phyloP scores from a whole-genome alignment of 2,113 vertebrate species.

The Leucosticte australis region DNA sequence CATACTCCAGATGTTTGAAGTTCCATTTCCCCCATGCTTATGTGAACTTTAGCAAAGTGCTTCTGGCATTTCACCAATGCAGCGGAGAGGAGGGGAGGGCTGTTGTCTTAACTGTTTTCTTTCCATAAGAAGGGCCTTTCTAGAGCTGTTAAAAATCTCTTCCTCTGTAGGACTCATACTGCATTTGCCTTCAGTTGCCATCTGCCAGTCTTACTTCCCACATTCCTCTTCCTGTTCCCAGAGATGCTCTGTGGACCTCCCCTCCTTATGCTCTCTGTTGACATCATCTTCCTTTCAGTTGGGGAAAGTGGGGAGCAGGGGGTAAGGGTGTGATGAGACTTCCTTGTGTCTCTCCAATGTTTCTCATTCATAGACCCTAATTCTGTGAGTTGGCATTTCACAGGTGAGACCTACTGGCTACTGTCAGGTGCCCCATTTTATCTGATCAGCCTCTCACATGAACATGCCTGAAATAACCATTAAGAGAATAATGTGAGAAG shows the following conservation, averaged over 20 bases:
- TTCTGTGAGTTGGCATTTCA: neutral
- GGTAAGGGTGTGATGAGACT: neutral
- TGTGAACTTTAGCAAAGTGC: slow-evolving; percentile 40
- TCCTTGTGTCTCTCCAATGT: neutral
- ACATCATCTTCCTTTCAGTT: neutral
- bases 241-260: neutral
- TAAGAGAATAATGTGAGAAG: neutral
- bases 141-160: neutral
- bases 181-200: slow-evolving; percentile 9
- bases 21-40: slow-evolving; percentile 48
- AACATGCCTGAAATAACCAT: neutral
- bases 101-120: slow-evolving; percentile 6
- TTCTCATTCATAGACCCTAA: neutral
- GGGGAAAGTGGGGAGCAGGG: neutral
- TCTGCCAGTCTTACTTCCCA: slow-evolving; percentile 23
- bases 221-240: neutral
- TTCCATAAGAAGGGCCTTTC: neutral
- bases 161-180: neutral
- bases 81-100: neutral
- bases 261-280: neutral
- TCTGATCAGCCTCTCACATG: neutral
- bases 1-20: slow-evolving; percentile 60
- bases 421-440: neutral
- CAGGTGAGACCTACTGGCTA: neutral
- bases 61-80: slow-evolving; percentile 57